A percentile compares a stretch with the other conserved stretches of the same genome.
Conservation (phyloP, 1,140 invertebrate species). For the Olivierus martensii region DNA sequence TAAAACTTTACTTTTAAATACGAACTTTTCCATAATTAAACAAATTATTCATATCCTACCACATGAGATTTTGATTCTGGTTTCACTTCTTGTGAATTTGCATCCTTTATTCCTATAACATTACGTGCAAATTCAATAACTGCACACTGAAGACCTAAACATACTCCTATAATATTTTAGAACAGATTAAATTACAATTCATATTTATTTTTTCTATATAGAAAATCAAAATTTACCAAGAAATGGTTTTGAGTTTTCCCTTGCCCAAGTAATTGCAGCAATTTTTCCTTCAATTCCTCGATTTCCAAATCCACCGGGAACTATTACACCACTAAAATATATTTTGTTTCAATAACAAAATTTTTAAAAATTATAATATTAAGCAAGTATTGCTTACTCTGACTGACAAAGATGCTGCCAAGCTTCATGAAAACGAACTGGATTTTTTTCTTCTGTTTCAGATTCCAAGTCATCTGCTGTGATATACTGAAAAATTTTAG, state of each 20-base stretch:
- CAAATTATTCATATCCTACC: conserved; percentile 25
- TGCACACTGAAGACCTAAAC: conserved; percentile 90
- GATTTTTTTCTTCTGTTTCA: conserved; percentile 50
- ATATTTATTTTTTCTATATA: neutral
- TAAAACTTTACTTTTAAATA: no score
- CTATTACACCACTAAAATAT: conserved; percentile 67
- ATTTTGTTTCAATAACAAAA: conserved; percentile 2
- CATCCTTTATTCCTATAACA: conserved; percentile 52
- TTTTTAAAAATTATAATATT: neutral
- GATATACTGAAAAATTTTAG: conserved; percentile 50
- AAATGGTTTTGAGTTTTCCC: conserved; percentile 76
- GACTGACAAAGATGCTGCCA: conserved; percentile 82
- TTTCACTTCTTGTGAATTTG: conserved; percentile 78
- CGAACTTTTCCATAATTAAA: no score
- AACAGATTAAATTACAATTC: no score
- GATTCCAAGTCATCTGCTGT: conserved; percentile 77
- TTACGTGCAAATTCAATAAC: conserved; percentile 94
- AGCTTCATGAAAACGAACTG: conserved; percentile 78
- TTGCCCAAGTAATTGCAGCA: conserved; percentile 79
- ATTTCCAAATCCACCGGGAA: conserved; percentile 94
- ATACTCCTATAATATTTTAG: conserved; percentile 49
- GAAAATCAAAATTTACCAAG: conserved; percentile 39
- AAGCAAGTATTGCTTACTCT: conserved; percentile 42
- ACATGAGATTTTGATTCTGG: conserved; percentile 54
- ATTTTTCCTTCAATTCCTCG: conserved; percentile 96